Evolutionary conservation across 2,797 vertebrate genomes (phyloP), one percentile per base, ranked within the genome.

Genomic region (Helostoma temminkii): DNA sequence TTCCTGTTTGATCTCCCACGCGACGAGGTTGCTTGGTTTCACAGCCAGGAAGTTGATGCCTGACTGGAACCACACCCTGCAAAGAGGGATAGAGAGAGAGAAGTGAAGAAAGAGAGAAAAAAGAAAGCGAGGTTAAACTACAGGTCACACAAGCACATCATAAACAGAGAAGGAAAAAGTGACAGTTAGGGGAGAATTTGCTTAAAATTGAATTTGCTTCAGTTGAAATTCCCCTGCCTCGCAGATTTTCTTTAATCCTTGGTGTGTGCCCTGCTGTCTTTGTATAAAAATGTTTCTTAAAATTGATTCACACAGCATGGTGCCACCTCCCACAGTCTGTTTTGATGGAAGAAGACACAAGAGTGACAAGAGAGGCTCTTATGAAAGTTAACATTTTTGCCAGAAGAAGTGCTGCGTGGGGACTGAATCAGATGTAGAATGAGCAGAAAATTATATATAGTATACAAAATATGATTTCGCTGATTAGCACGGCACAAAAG

Each of bases 1-100:
- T 77, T 98, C 96, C 82, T 98, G 96, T 91, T 97, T 97, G 78
- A 98, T 95, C 1, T 96, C 95, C 98, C 98, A 99, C 46, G 95
- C 94, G 21, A 94, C 95, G 0, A 96, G 90, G 18, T 95, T 93
- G 18, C 94, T 96, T 37, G 96, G 93, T 50, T 96, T 94, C 88
- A 99, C 93, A 0, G 94, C 91, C 25, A 88, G 68, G 66, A 98
- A 96, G 92, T 84, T 95, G 92, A 98, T 94, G 0, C 97, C 96
- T 0, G 96, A 89, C 2, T 94, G 95, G 1, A 96, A 97, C 93
- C 95, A 95, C 74, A 96, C 96, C 88, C 98, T 99, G 91, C 69
- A 77, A 63, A 77, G 55, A 72, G 45, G 9, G 56, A 78, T 18
- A 46, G 57, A 66, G 61, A 69, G 25, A 52, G 46, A 16, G 15